Base-by-base conservation (phyloP, 2,797 vertebrate genomes). In the Echiichthys vipera region DNA sequence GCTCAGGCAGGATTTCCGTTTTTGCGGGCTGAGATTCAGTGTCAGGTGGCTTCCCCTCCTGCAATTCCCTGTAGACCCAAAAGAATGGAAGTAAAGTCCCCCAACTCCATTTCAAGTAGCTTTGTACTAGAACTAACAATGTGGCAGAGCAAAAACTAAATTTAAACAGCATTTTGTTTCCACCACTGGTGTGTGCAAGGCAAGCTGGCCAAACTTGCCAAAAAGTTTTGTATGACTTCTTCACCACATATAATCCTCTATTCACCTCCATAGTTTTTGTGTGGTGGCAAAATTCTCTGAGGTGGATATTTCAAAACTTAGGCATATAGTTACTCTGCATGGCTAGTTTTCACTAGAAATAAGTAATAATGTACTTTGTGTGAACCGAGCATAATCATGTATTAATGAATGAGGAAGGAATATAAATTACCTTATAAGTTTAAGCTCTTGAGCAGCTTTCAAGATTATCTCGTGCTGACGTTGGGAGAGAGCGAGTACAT, bases 381-480 rank as follows among this genome's bases (percentile, higher is more conserved):
- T 27, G 2, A 69, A 30, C 1, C 22, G 9, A 17, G 2, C 2
- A 57, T 22, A 20, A 17, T 43, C 10, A 66, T 22, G 6, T 15
- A 30, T 46, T 5, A 15, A 40, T 56, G 1, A 49, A 5, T 46
- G 12, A 18, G 30, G 0, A 40, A 51, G 13, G 5, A 24, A 3
- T 37, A 47, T 0, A 57, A 78, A 36, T 94, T 94, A 99, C 98
- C 98, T 94, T 87, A 99, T 96, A 92, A 98, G 94, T 92, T 99
- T 99, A 66, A 99, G 94, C 86, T 99, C 98, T 87, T 99, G 98
- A 50, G 98, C 98, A 90, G 98, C 98, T 93, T 99, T 99, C 86
- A 99, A 90, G 89, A 99, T 99, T 83, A 99, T 99, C 89, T 99
- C 98, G 81, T 99, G 98, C 75, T 99, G 98, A 79, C 97, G 96